Evolutionary conservation across 2,113 vertebrate species (phyloP).

Genomic region (Eptatretus burgeri): DNA sequence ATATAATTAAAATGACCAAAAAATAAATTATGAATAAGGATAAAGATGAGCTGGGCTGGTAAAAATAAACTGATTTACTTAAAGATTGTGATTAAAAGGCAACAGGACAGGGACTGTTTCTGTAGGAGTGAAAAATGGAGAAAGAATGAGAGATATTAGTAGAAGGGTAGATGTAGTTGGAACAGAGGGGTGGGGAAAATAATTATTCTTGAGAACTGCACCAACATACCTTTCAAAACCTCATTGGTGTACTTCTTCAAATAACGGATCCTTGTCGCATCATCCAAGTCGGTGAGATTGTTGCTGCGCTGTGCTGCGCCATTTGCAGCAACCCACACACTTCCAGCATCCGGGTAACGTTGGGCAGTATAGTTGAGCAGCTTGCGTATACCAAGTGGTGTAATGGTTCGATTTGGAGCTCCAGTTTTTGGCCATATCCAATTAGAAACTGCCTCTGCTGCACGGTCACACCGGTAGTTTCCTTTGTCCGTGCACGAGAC

Average conservation of each 20-base stretch:
- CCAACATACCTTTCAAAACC: conserved; percentile 41
- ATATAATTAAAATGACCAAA: too few species aligned
- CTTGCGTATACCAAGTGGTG: conserved; percentile 51
- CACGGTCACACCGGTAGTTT: conserved; percentile 18
- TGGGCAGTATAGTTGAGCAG: conserved; percentile 57
- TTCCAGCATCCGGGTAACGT: conserved; percentile 42
- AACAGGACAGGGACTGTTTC: too few species aligned
- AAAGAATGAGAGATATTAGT: too few species aligned
- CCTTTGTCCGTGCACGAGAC: too few species aligned
- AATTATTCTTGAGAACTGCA: too few species aligned
- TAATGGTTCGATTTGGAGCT: conserved; percentile 51
- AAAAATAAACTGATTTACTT: too few species aligned
- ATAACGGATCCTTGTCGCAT: conserved; percentile 32
- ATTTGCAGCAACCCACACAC: conserved; percentile 57
- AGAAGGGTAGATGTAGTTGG: too few species aligned
- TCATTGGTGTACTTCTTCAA: conserved; percentile 46
- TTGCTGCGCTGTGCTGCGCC: conserved; percentile 40
- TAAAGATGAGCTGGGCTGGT: too few species aligned
- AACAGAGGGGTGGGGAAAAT: too few species aligned
- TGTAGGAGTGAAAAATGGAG: too few species aligned
- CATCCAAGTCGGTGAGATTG: conserved; percentile 21
- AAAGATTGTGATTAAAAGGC: too few species aligned
- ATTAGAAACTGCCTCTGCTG: conserved; percentile 31
- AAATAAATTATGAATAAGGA: too few species aligned
- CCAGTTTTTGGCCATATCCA: conserved; percentile 42